Base-by-base conservation (phyloP, 2,797 vertebrate genomes). In the Ceryle rudis region DNA sequence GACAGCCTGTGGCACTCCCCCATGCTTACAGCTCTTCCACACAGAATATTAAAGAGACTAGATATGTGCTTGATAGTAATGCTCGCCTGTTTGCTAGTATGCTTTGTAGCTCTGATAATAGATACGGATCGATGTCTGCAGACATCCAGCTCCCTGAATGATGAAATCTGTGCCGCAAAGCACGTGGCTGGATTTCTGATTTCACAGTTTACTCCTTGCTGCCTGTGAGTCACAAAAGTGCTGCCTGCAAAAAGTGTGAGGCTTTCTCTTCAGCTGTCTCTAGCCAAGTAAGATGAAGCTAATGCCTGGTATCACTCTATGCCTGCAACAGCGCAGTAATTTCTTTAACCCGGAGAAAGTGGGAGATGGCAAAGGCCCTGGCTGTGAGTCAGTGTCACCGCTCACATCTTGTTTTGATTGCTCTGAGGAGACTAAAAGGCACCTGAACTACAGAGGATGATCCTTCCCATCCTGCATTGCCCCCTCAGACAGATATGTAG, bases 41-140 rank as follows among this genome's bases (percentile, higher is more conserved):
- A 0, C 12, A 3, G 81, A 81, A 73, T 92, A 77, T 82, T 90
- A 82, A 72, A 84, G 57, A 85, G 60, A 67, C 23, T 33, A 94
- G 64, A 82, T 86, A 92, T 57, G 37, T 61, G 41, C 81, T 55
- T 78, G 41, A 73, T 81, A 61, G 75, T 52, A 69, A 84, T 9
- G 25, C 82, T 58, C 3, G 12, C 65, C 90, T 86, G 42, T 92
- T 94, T 95, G 93, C 82, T 82, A 33, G 58, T 37, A 10, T 49
- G 67, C 74, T 84, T 92, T 94, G 79, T 73, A 90, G 73, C 62
- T 91, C 77, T 81, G 71, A 37, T 85, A 81, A 89, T 7, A 88
- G 93, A 52, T 60, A 57, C 18, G n/a, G 87, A 91, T 91, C 85
- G 72, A 55, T 81, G 77, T 86, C 73, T 90, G 73, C 87, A 97